A percentile compares a stretch with the other conserved stretches of the same genome.
These are phyloP conservation scores for Lepilemur ruficaudatus DNA, from an alignment of 2,797 vertebrate species.

Conservation along the genomic window DNA sequence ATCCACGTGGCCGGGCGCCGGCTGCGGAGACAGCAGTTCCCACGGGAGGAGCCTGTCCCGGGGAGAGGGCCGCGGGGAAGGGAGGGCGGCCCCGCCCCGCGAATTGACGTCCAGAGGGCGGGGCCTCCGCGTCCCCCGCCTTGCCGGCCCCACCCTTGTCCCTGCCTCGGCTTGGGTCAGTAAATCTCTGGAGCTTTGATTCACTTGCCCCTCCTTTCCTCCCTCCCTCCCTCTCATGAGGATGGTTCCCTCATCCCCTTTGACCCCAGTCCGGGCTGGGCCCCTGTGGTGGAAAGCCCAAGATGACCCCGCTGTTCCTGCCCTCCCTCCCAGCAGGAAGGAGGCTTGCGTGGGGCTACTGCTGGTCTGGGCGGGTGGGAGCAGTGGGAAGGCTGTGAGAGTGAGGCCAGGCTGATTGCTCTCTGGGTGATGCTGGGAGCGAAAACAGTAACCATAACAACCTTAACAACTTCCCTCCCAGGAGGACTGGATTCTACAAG, in stretches of 20 bases:
- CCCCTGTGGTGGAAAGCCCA: background rate
- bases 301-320: background rate
- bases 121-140: background rate
- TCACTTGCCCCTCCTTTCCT: background rate
- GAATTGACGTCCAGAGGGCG: background rate
- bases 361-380: background rate
- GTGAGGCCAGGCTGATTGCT: no score
- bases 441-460: background rate
- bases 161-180: background rate
- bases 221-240: no score
- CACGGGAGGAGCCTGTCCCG: constrained; percentile 41
- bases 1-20: background rate
- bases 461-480: background rate
- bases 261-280: background rate
- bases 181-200: background rate
- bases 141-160: background rate
- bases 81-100: background rate
- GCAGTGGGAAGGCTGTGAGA: background rate
- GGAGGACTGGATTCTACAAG: background rate
- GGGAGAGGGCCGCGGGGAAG: background rate
- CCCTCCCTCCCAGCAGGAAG: background rate
- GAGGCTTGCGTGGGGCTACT: background rate
- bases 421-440: background rate
- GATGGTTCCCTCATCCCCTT: background rate
- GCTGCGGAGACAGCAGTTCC: constrained; percentile 70